Base-by-base conservation (phyloP, 2,113 vertebrate genomes). In the Haemorhous mexicanus region DNA sequence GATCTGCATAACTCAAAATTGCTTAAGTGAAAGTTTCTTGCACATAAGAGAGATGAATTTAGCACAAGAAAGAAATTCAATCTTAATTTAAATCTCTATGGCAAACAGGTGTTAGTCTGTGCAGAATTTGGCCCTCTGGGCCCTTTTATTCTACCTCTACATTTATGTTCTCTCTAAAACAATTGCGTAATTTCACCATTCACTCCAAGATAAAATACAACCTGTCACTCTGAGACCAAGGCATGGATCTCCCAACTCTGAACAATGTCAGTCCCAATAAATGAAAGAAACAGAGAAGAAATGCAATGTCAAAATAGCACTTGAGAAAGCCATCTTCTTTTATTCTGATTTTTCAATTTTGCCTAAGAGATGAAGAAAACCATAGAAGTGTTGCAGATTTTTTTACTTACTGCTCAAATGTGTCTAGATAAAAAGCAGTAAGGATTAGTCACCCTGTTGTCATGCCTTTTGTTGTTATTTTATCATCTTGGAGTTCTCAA, bases 61-160 rank as follows among this genome's bases (percentile, higher is more conserved):
- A 95, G 82, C 91, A 73, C 59, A 68, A 74, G 72, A 92, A 95
- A 94, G 66, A 95, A 95, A 87, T 87, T 87, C 53, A 85, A 68
- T 55, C 81, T 82, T 89, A 78, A 91, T 94, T 96, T 95, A 95
- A 96, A 91, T 87, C 81, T 78, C 91, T 70, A 66, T 70, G 46
- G 84, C 91, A 94, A 95, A 85, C 89, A 95, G 84, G 89, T 97
- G 81, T 94, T 91, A 89, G 55, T 95, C 66, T 94, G 43, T 35
- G 50, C 16, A 91, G 81, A 89, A 66, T 83, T 94, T 87, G 87
- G 69, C 70, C 77, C 84, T 84, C 39, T 52, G 37, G 32, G 16
- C 35, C 62, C 79, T 95, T 91, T 91, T 90, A 80, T 85, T 85
- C 75, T 89, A 55, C 33, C 16, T 37, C 37, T 80, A 46, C 46